Evolutionary conservation across 2,888 invertebrate species (phyloP), one percentile per base, ranked within the genome.

Genomic region (Yponomeuta malinellus): DNA sequence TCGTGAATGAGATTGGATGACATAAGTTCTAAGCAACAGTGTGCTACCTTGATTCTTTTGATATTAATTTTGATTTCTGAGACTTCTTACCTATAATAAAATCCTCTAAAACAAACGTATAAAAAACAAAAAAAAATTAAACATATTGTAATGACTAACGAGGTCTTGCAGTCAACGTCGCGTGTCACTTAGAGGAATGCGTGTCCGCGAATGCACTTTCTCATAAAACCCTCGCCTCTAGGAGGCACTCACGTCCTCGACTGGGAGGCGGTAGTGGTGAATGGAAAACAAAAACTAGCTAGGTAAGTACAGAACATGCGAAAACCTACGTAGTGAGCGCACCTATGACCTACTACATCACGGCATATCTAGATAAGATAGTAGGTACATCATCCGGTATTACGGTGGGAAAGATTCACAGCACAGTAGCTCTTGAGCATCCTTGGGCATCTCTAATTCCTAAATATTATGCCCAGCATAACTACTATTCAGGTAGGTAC

Each of bases 171-270:
- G 52, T 59, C 10, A 12, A 52, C 52, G 52, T 52, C 6, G 52
- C 6, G 52, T 52, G 12, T 10, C 15, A 59, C 52, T 15, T 59
- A 59, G 52, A 59, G 43, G 43, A 59, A 82, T 82, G 82, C 88
- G 87, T 88, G 88, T 84, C 81, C 78, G 74, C 83, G 88, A 88
- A 88, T 87, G 87, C 86, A 87, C 52, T 87, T 88, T 81, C 78
- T 78, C 78, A 81, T 77, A 83, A 79, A 70, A 63, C n/a, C 52
- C 12, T 31, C 37, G 9, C n/a, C 23, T 52, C 29, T 52, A 68
- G 68, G 31, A 65, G n/a, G 37, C 31, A 65, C 70, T 70, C 64
- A 70, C 15, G 70, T 65, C 70, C 70, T 70, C 33, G 70, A 48
- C 65, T 1, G 23, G 48, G 15, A 10, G 52, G 68, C 29, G 33